phyloP scores from a whole-genome alignment of 2,888 invertebrate genomes.

The Heliconius charithonia region DNA sequence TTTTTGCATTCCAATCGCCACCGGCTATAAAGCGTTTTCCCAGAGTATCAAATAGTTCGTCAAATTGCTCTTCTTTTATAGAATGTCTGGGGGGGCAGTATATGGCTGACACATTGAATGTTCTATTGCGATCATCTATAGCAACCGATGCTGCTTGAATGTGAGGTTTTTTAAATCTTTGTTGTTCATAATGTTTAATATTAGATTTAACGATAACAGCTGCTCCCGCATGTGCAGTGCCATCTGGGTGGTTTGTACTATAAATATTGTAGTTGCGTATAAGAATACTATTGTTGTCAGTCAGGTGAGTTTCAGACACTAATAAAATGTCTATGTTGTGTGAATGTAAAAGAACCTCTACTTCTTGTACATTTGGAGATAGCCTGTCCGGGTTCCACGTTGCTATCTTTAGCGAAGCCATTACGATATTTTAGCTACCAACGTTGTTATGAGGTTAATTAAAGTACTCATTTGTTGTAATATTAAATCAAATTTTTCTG shows the following conservation, averaged over 20 bases:
- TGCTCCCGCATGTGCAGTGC: conserved; percentile 25
- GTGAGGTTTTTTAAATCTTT: neutral
- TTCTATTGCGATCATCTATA: conserved; percentile 14
- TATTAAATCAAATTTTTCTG: conserved; percentile 43
- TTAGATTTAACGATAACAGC: conserved; percentile 22
- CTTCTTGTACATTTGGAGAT: conserved; percentile 40
- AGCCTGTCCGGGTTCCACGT: conserved; percentile 49
- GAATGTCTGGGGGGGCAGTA: no score
- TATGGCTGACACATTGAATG: no score
- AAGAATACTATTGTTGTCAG: conserved; percentile 24
- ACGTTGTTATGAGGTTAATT: conserved; percentile 39
- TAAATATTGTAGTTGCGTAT: conserved; percentile 39
- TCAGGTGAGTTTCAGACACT: conserved; percentile 45
- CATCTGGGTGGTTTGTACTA: conserved; percentile 39
- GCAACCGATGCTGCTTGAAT: conserved; percentile 29
- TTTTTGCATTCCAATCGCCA: no score
- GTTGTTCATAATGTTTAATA: conserved; percentile 24
- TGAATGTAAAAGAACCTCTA: conserved; percentile 33
- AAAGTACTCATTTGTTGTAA: conserved; percentile 44
- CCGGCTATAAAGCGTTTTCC: no score
- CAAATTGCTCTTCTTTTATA: no score
- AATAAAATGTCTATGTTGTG: conserved; percentile 45
- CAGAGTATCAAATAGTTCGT: no score
- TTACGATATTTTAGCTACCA: conserved; percentile 32
- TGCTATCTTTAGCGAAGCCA: conserved; percentile 32